A percentile compares a stretch with the other conserved stretches of the same genome.
Conservation (phyloP, 2,888 invertebrate genomes). For the Aspidapion aeneum region DNA sequence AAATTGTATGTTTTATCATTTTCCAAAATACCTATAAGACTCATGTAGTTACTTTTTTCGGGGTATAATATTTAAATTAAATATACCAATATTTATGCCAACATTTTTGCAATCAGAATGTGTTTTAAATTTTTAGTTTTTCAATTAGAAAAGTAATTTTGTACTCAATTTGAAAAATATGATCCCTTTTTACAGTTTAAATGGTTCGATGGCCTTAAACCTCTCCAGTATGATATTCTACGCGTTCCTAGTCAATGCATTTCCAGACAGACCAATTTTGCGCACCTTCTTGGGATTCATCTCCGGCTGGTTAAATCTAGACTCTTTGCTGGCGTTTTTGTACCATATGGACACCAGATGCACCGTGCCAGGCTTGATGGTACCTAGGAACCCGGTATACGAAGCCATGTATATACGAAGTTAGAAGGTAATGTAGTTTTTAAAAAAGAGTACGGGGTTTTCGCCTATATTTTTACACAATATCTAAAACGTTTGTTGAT, state of each 20-base stretch:
- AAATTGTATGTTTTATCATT: no score
- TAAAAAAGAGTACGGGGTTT: no score
- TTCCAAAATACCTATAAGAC: no score
- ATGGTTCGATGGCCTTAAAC: constrained; percentile 43
- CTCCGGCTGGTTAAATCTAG: constrained; percentile 40
- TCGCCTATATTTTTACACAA: no score
- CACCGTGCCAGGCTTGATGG: constrained; percentile 20
- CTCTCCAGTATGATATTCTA: constrained; percentile 38
- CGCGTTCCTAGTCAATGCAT: constrained; percentile 32
- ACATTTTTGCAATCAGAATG: no score
- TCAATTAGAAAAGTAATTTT: no score
- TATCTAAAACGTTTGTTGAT: no score
- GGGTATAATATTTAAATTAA: no score
- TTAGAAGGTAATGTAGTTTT: not conserved
- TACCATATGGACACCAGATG: constrained; percentile 42
- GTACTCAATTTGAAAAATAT: no score
- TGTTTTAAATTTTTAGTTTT: no score
- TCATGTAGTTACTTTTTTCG: no score
- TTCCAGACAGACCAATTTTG: constrained; percentile 30
- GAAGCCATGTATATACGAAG: constrained; percentile 35
- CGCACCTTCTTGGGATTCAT: constrained; percentile 37
- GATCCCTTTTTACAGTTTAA: constrained; percentile 37
- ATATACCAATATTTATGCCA: no score
- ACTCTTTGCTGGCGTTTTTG: constrained; percentile 40
- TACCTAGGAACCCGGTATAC: constrained; percentile 26